These are phyloP conservation scores for Leptoclinus maculatus DNA, from an alignment of 2,797 vertebrate genomes.

Conservation along the genomic window DNA sequence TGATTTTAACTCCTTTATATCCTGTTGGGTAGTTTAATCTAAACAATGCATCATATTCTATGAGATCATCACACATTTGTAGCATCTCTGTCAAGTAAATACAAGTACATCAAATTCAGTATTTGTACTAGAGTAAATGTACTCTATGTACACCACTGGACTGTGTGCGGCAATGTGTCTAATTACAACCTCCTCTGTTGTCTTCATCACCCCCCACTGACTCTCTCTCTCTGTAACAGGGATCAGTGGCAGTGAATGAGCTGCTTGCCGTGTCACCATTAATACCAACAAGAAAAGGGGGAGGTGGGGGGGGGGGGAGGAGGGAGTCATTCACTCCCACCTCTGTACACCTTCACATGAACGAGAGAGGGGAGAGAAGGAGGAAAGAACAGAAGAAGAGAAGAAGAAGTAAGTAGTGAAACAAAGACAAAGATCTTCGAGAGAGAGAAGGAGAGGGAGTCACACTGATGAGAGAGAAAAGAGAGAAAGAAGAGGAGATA, in stretches of 20 bases:
- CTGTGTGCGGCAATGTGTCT: slow-evolving; percentile 44
- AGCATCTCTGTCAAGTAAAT: background rate
- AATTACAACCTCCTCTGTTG: slow-evolving; percentile 58
- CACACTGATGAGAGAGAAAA: background rate
- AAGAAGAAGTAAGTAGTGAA: background rate
- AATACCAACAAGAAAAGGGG: slow-evolving; percentile 45
- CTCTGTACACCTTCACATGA: slow-evolving; percentile 5
- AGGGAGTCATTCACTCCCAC: slow-evolving; percentile 34
- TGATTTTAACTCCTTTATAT: too few species aligned
- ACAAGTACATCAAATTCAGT: background rate
- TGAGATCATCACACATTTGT: too few species aligned
- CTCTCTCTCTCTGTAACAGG: slow-evolving; percentile 56
- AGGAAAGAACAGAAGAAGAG: background rate
- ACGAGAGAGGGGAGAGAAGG: background rate
- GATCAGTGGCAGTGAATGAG: slow-evolving; percentile 84
- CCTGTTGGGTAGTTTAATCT: too few species aligned
- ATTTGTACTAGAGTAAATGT: slow-evolving; percentile 1
- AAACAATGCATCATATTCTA: too few species aligned
- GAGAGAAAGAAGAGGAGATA: background rate
- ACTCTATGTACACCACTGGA: background rate
- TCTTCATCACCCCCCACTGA: slow-evolving; percentile 62
- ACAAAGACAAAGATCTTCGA: background rate
- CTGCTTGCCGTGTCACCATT: slow-evolving; percentile 57
- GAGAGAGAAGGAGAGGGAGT: background rate
- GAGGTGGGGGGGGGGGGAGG: slow-evolving; percentile 19